Evolutionary conservation across 1,140 invertebrate species (phyloP), one percentile per base, ranked within the genome.

Genomic region (Portunus trituberculatus): DNA sequence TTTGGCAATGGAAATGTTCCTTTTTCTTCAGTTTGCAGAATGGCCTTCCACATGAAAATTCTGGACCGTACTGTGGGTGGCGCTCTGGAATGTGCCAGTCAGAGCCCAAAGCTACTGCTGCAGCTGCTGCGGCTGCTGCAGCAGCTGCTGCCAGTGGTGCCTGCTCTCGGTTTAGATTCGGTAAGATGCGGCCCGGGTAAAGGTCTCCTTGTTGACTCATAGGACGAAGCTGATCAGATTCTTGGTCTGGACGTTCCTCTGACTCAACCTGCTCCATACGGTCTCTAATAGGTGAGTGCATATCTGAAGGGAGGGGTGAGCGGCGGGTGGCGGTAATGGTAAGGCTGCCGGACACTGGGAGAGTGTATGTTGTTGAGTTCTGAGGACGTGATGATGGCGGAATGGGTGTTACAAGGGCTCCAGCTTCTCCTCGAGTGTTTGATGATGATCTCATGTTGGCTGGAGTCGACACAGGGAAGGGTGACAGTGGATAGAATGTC

Each of bases 401-500:
- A 90, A 96, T 96, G 88, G 96, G 92, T 16, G 95, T 96, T 16
- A 96, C 96, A 14, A 96, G 92, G 14, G 96, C 96, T 48, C 96
- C 96, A 16, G 96, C 93, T 39, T 96, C 96, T 28, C 96, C 95
- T 25, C 95, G 95, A 31, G 94, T 48, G 28, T 88, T 76, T 16
- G 94, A 91, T 48, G 95, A 31, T 28, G 93, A 20, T n/a, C 96
- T 32, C 84, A 94, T 48, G 86, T 89, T 84, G 29, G 91, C 86
- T 88, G 95, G 90, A 46, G 93, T 95, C 45, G 96, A 82, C 8
- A 94, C 92, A 32, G 96, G 96, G 93, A 98, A 98, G 97, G 98
- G 98, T 96, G 98, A 98, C 96, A 99, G 98, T 96, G 99, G 99
- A 97, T 98, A 99, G 97, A 98, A 99, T 97, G 98, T 99, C 97